Conservation (phyloP, 2,797 vertebrate genomes). For the Microctenopoma stevenorrisi region DNA sequence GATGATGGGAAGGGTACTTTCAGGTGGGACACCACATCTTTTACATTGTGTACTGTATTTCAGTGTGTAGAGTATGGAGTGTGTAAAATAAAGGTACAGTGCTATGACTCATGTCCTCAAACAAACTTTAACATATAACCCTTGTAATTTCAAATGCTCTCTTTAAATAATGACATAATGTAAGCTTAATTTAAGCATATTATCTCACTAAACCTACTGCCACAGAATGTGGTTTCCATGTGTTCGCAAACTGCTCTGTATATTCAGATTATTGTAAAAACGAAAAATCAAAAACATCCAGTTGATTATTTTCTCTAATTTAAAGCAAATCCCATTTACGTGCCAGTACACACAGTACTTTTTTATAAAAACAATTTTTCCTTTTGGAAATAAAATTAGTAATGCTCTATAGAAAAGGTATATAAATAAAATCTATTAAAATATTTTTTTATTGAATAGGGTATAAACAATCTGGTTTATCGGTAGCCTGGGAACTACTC, state of each 20-base stretch:
- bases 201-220: no score
- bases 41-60: neutral
- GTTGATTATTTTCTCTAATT: slow-evolving; percentile 51
- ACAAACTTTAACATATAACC: no score
- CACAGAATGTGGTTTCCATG: no score
- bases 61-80: no score
- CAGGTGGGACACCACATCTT: slow-evolving; percentile 83
- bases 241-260: slow-evolving; percentile 14
- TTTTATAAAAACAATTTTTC: neutral
- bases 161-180: no score
- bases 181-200: no score
- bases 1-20: slow-evolving; percentile 98
- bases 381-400: neutral
- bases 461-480: neutral
- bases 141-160: no score
- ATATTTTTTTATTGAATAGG: neutral
- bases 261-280: slow-evolving; percentile 44
- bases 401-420: neutral
- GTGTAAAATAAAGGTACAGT: no score
- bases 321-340: slow-evolving; percentile 27
- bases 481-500: neutral
- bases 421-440: neutral
- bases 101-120: no score
- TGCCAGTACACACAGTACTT: slow-evolving; percentile 3
- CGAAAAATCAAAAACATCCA: slow-evolving; percentile 31